These are phyloP conservation scores for Petrocephalus microphthalmus DNA, from an alignment of 2,113 vertebrate species.

Conservation along the genomic window DNA sequence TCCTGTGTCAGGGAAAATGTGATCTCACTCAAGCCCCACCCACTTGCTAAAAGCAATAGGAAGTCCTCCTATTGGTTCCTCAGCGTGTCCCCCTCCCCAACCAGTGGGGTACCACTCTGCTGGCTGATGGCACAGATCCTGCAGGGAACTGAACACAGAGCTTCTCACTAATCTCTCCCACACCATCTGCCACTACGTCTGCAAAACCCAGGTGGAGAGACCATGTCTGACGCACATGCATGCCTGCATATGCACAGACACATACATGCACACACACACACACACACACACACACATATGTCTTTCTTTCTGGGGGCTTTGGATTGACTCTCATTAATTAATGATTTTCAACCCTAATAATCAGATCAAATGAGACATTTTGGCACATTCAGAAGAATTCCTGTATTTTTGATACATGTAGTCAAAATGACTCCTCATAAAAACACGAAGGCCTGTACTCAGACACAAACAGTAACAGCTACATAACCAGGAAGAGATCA, in stretches of 20 bases:
- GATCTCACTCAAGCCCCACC: not conserved
- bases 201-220: not conserved
- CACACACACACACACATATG: not conserved
- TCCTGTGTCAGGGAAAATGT: not conserved
- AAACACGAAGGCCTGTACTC: not conserved
- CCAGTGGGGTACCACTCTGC: not conserved
- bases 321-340: not conserved
- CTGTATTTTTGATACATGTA: not conserved
- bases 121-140: not conserved
- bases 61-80: not conserved
- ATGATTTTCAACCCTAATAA: not conserved
- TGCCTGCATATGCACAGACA: conserved; percentile 10
- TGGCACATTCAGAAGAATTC: not conserved
- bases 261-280: not conserved
- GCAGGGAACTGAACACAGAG: not conserved
- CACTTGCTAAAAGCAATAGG: not conserved
- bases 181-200: not conserved
- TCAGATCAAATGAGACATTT: not conserved
- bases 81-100: not conserved
- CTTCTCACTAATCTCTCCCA: not conserved
- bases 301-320: not conserved
- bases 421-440: not conserved
- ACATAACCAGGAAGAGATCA: not conserved
- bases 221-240: not conserved
- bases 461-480: not conserved